These are phyloP conservation scores for Idaea aversata DNA, from an alignment of 2,888 invertebrate species.

Conservation along the genomic window DNA sequence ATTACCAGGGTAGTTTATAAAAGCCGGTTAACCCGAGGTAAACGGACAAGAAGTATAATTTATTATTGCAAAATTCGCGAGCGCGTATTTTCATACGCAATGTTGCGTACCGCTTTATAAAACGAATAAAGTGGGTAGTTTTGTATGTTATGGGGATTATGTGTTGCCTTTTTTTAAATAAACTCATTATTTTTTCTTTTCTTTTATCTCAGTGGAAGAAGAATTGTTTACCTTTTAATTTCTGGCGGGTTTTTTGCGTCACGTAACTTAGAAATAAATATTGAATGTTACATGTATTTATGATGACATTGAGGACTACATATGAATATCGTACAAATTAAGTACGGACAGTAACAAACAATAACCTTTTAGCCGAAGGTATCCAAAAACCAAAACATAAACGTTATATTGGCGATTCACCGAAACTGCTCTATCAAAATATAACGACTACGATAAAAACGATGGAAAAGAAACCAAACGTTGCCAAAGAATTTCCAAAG, in stretches of 20 bases:
- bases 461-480: slow-evolving; percentile 78
- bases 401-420: slow-evolving; percentile 75
- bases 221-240: neutral
- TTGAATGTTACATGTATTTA: neutral
- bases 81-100: slow-evolving; percentile 68
- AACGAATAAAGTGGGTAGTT: slow-evolving; percentile 14
- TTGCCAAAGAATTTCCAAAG: slow-evolving; percentile 74
- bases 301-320: slow-evolving; percentile 2
- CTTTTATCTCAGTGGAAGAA: neutral
- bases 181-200: slow-evolving; percentile 19
- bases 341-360: slow-evolving; percentile 47
- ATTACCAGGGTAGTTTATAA: slow-evolving; percentile 80
- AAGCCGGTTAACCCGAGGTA: slow-evolving; percentile 80
- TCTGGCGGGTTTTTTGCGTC: neutral
- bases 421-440: slow-evolving; percentile 78
- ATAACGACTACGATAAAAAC: slow-evolving; percentile 78
- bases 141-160: neutral
- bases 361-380: slow-evolving; percentile 45
- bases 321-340: slow-evolving; percentile 13
- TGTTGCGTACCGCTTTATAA: slow-evolving; percentile 40
- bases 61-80: slow-evolving; percentile 76
- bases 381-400: slow-evolving; percentile 73
- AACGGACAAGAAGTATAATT: slow-evolving; percentile 78
- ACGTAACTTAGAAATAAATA: neutral
- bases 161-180: slow-evolving; percentile 3